Percentiles rank a stretch among this genome's conserved stretches.
These are phyloP conservation scores for Itoplectis maculator DNA, from an alignment of 2,888 invertebrate genomes.

Conservation along the genomic window DNA sequence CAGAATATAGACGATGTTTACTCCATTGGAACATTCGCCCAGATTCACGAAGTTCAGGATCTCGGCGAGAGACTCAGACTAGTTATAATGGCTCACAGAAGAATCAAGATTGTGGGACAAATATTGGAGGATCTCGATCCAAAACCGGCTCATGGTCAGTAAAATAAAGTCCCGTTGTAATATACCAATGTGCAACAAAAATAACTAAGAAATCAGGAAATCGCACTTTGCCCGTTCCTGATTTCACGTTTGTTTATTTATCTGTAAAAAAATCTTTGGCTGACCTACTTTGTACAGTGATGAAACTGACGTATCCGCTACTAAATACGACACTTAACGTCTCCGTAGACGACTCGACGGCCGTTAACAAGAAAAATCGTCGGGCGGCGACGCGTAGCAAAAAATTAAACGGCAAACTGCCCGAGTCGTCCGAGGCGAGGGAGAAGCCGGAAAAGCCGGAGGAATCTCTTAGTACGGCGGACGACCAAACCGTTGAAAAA, in stretches of 20 bases:
- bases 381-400: slow-evolving; percentile 76
- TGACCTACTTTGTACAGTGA: slow-evolving; percentile 85
- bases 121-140: slow-evolving; percentile 89
- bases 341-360: slow-evolving; percentile 91
- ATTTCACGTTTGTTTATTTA: background rate
- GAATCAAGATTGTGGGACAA: slow-evolving; percentile 93
- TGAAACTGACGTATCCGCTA: slow-evolving; percentile 93
- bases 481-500: slow-evolving; percentile 56
- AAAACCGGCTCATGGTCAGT: slow-evolving; percentile 87
- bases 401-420: slow-evolving; percentile 71
- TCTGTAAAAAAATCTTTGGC: slow-evolving; percentile 3
- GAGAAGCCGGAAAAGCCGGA: slow-evolving; percentile 64
- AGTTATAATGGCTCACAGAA: slow-evolving; percentile 97
- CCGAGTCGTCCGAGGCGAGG: slow-evolving; percentile 54
- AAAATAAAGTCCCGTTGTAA: slow-evolving; percentile 7
- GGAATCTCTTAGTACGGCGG: slow-evolving; percentile 66
- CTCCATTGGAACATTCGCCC: slow-evolving; percentile 97
- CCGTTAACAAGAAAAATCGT: slow-evolving; percentile 83
- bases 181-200: background rate
- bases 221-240: background rate
- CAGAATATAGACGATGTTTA: slow-evolving; percentile 94
- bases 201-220: background rate
- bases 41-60: slow-evolving; percentile 99
- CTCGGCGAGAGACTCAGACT: slow-evolving; percentile 95
- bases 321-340: slow-evolving; percentile 94